phyloP scores from a whole-genome alignment of 2,888 invertebrate species.

The Isotomurus palustris region DNA sequence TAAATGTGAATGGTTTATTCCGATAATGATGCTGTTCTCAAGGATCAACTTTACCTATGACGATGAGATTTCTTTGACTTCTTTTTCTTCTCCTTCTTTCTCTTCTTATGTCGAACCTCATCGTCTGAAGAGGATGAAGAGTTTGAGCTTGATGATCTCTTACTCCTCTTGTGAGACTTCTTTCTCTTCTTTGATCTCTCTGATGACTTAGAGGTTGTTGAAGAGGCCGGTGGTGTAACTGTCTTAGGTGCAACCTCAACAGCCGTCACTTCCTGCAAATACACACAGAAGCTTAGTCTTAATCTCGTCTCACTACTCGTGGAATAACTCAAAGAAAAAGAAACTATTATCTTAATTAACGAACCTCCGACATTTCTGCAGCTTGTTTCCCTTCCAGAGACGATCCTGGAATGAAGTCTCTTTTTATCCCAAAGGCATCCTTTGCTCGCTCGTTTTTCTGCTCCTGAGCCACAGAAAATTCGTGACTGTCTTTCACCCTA shows the following conservation, averaged over 20 bases:
- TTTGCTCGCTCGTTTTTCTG: conserved; percentile 89
- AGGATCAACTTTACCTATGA: conserved; percentile 43
- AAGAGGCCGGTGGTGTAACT: background rate
- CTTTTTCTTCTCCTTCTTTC: conserved; percentile 43
- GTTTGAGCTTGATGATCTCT: conserved; percentile 32
- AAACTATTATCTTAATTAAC: background rate
- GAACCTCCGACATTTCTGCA: conserved; percentile 4
- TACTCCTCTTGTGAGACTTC: conserved; percentile 38
- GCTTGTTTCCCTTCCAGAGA: conserved; percentile 35
- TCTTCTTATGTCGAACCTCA: conserved; percentile 35
- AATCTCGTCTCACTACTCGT: too few species aligned
- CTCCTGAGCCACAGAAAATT: conserved; percentile 91
- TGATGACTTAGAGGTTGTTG: conserved; percentile 1
- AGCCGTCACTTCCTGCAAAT: background rate
- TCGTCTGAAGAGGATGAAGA: conserved; percentile 41
- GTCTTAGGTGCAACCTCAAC: background rate
- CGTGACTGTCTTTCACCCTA: conserved; percentile 92
- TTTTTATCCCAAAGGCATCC: conserved; percentile 91
- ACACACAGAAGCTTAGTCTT: too few species aligned
- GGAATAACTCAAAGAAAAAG: too few species aligned
- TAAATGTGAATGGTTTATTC: too few species aligned
- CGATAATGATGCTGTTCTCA: too few species aligned
- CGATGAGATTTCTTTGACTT: conserved; percentile 43
- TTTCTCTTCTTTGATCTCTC: conserved; percentile 31
- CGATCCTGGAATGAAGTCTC: conserved; percentile 82